phyloP scores from a whole-genome alignment of 2,797 vertebrate genomes.

The Ibycter americanus region DNA sequence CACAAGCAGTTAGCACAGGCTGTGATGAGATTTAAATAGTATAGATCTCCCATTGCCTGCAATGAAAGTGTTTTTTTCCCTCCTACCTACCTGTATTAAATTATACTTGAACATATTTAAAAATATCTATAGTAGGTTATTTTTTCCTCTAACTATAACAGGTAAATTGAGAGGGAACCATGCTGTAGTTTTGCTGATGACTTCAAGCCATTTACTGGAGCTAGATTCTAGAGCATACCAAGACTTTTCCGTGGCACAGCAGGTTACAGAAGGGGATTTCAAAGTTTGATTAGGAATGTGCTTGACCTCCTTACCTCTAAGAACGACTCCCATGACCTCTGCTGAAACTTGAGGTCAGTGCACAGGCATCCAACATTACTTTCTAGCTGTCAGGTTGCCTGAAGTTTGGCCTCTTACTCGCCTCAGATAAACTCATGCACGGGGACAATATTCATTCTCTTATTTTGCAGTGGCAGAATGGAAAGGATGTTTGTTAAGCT shows the following conservation, averaged over 20 bases:
- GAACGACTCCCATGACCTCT: not conserved
- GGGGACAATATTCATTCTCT: not conserved
- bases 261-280: not conserved
- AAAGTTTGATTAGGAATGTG: not conserved
- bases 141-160: not conserved
- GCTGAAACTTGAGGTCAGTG: not conserved
- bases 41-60: not conserved
- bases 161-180: not conserved
- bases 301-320: not conserved
- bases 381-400: not conserved
- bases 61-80: not conserved
- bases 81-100: not conserved
- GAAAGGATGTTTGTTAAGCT: not conserved
- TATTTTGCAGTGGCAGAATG: not conserved
- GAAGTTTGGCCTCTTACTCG: not conserved
- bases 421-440: not conserved
- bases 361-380: not conserved
- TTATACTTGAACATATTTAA: not conserved
- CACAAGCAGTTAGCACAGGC: not conserved
- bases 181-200: not conserved
- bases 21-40: constrained; percentile 4
- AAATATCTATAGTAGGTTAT: not conserved
- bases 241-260: not conserved
- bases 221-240: not conserved
- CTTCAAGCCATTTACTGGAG: not conserved